Percentiles rank a stretch among this genome's conserved stretches.
These are phyloP conservation scores for Catajapyx aquilonaris DNA, from an alignment of 1,140 invertebrate genomes.

Conservation along the genomic window DNA sequence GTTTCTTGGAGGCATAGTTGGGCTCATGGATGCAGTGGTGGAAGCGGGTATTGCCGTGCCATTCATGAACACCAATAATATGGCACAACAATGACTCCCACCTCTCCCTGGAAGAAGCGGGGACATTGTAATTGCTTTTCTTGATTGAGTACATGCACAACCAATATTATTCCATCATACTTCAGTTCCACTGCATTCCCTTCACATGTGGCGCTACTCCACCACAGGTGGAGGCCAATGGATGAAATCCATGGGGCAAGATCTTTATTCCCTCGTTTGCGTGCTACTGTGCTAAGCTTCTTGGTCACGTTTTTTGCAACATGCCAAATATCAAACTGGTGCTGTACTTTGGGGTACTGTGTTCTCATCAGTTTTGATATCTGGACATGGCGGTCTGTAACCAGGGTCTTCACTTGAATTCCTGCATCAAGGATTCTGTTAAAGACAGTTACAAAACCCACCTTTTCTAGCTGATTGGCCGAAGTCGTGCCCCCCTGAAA, in stretches of 20 bases:
- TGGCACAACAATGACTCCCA: background rate
- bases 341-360: background rate
- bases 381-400: conserved; percentile 3
- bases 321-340: conserved; percentile 5
- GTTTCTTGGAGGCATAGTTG: background rate
- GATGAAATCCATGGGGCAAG: background rate
- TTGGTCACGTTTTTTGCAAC: conserved; percentile 1
- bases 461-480: background rate
- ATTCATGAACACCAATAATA: background rate
- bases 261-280: background rate
- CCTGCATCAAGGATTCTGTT: background rate
- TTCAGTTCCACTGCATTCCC: background rate
- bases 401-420: background rate
- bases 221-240: background rate
- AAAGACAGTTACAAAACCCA: background rate
- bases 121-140: background rate
- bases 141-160: background rate
- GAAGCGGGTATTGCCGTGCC: background rate
- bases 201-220: background rate
- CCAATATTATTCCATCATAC: background rate
- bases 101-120: background rate
- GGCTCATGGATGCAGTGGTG: background rate
- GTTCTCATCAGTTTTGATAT: background rate
- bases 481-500: background rate
- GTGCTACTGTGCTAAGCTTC: background rate